Conservation (phyloP, 2,113 vertebrate genomes). For the Recurvirostra avosetta region DNA sequence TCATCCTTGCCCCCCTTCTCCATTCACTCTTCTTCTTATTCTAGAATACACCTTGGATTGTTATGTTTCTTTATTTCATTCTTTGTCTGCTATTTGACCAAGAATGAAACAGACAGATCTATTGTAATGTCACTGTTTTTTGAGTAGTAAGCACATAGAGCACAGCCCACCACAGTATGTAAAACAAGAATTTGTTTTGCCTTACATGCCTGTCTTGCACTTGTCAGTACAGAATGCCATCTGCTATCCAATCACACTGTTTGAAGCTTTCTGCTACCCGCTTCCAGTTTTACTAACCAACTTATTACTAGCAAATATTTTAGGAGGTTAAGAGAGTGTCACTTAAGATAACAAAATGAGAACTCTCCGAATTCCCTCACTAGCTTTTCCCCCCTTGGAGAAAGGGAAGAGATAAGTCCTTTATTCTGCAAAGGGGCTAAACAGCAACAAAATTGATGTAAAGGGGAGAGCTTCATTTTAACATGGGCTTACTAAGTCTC, state of each 20-base stretch:
- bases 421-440: not conserved
- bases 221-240: not conserved
- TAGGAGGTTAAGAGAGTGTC: not conserved
- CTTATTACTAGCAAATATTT: not conserved
- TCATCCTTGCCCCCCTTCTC: not conserved
- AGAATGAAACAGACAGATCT: not conserved
- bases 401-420: not conserved
- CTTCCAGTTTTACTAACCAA: not conserved
- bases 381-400: not conserved
- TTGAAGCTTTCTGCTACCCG: not conserved
- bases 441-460: not conserved
- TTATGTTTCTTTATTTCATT: not conserved
- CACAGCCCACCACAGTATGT: not conserved
- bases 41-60: not conserved
- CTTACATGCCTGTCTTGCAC: not conserved
- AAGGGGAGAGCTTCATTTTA: not conserved
- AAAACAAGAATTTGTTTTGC: not conserved
- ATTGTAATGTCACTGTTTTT: not conserved
- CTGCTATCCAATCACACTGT: not conserved
- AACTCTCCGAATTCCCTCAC: not conserved
- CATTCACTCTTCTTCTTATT: not conserved
- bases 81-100: not conserved
- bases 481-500: not conserved
- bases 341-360: not conserved
- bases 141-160: not conserved